Conservation (phyloP, 2,888 invertebrate genomes). For the Cheilosia variabilis region DNA sequence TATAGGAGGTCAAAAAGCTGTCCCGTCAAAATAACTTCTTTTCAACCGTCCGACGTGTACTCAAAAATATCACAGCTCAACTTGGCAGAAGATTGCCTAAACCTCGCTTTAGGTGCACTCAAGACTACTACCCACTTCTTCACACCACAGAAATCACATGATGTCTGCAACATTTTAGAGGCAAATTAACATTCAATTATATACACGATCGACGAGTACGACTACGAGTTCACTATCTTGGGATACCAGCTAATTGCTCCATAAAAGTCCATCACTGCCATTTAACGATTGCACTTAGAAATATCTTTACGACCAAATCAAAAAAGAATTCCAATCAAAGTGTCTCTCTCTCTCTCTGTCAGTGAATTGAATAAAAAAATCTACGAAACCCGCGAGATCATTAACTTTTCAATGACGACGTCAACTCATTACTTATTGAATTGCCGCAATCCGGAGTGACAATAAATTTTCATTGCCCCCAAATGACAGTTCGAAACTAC, state of each 20-base stretch:
- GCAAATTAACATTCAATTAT: conserved; percentile 13
- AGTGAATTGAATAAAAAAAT: neutral
- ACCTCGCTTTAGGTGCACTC: neutral
- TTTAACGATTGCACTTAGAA: conserved; percentile 33
- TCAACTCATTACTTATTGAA: conserved; percentile 56
- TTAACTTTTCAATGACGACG: conserved; percentile 38
- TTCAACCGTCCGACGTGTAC: too few relatives aligned
- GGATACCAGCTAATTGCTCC: conserved; percentile 19
- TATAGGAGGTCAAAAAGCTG: too few relatives aligned
- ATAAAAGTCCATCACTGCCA: conserved; percentile 37
- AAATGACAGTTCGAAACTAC: conserved; percentile 57
- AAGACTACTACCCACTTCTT: neutral
- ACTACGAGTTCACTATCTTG: neutral
- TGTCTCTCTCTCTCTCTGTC: conserved; percentile 5
- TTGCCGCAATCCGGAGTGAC: conserved; percentile 43
- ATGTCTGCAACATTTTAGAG: neutral
- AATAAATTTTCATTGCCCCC: conserved; percentile 71
- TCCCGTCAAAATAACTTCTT: too few relatives aligned
- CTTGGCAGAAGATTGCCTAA: neutral
- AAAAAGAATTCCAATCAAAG: conserved; percentile 42
- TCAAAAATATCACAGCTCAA: too few relatives aligned
- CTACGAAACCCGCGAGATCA: conserved; percentile 32
- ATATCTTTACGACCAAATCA: conserved; percentile 40
- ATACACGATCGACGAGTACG: conserved; percentile 5
- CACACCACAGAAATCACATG: neutral